These are phyloP conservation scores for Paedocypris micromegethes DNA, from an alignment of 2,797 vertebrate genomes.

Conservation along the genomic window DNA sequence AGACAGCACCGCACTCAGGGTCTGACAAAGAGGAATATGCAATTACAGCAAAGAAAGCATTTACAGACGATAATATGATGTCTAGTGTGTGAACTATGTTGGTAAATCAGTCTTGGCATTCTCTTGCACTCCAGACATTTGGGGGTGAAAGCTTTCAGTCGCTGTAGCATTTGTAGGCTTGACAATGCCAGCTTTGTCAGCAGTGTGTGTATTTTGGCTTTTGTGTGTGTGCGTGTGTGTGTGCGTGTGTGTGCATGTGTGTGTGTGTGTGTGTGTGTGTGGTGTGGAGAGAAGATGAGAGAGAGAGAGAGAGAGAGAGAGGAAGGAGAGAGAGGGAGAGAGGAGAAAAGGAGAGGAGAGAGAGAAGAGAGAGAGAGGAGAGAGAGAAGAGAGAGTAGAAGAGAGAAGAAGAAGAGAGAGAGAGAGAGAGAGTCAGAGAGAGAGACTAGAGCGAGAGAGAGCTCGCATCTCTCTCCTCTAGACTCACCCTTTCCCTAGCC, in stretches of 20 bases:
- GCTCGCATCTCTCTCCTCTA: too few relatives aligned
- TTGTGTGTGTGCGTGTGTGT: slow-evolving; percentile 54
- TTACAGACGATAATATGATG: slow-evolving; percentile 6
- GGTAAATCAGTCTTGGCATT: slow-evolving; percentile 42
- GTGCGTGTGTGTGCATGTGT: slow-evolving; percentile 60
- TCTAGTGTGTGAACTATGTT: slow-evolving; percentile 30
- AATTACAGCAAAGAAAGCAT: background rate
- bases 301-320: too few relatives aligned
- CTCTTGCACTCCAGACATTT: slow-evolving; percentile 34
- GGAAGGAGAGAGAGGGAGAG: too few relatives aligned
- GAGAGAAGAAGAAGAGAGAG: too few relatives aligned
- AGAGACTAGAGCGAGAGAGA: too few relatives aligned
- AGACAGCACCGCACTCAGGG: slow-evolving; percentile 66
- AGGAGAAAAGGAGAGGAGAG: too few relatives aligned
- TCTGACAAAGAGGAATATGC: slow-evolving; percentile 48
- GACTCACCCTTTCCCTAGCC: too few relatives aligned
- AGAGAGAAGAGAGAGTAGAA: too few relatives aligned
- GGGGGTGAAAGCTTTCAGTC: slow-evolving; percentile 39
- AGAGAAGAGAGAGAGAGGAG: too few relatives aligned
- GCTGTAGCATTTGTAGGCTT: slow-evolving; percentile 43
- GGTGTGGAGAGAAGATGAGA: background rate
- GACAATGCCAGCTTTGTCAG: slow-evolving; percentile 75
- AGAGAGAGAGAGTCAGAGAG: too few relatives aligned
- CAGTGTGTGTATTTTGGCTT: slow-evolving; percentile 63
- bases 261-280: slow-evolving; percentile 65